Base-by-base conservation (phyloP, 2,797 vertebrate genomes). In the Coilia nasus region DNA sequence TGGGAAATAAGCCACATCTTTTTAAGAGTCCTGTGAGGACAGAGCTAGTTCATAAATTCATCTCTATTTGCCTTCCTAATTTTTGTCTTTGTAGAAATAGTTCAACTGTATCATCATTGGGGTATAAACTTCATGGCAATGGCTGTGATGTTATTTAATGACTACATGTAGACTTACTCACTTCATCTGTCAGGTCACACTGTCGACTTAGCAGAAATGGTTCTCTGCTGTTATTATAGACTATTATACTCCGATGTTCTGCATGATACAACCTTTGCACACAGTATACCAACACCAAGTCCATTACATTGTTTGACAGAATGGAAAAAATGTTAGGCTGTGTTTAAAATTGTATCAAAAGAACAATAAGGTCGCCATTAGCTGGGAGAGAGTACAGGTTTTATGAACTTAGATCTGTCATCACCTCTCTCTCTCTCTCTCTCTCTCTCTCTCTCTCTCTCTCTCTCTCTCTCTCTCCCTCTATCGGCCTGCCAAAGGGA, bases 401-500 rank as follows among this genome's bases (percentile, higher is more conserved):
- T 90, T 90, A 89, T 85, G 85, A 85, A 80, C 86, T 85, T 85
- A 59, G 84, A 88, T 90, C 87, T 83, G 82, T 90, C 89, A 87
- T 86, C 87, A 41, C 83, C 83, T 85, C 46, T 14, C 80, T 81
- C 56, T 67, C 50, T 87, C 86, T 88, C 50, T 14, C 7, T 54
- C 50, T 14, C 9, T 14, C 50, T 54, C 50, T 14, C 50, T 14
- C 50, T 54, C 50, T 10, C 80, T 82, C 56, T 64, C 47, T 87
- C 86, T 88, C 9, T 64, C 23, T 64, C 3, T 60, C 19, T 60
- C 19, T 60, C 21, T 60, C 35, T 41, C 50, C 7, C 7, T 54
- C 50, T 25, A 25, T 67, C 23, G 28, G n/a, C 11, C 9, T 64
- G 60, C 11, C 23, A 25, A 28, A 23, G 23, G 1, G 64, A 10